These are phyloP conservation scores for Oceanodroma tethys DNA, from an alignment of 2,113 vertebrate genomes.

Conservation along the genomic window DNA sequence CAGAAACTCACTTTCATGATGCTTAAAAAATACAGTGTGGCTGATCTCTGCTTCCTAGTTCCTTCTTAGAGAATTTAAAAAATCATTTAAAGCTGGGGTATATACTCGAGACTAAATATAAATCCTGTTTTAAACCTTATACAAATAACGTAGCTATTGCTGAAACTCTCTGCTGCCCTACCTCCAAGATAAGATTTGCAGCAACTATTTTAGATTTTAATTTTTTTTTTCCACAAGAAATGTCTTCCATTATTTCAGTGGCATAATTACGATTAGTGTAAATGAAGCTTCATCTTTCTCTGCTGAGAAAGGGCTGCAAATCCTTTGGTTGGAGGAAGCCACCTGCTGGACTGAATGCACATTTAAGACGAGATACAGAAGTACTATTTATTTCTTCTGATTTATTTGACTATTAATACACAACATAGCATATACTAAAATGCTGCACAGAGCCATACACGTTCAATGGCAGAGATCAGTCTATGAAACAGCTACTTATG, in stretches of 20 bases:
- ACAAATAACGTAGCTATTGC: background rate
- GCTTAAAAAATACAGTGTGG: background rate
- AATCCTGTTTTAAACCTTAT: background rate
- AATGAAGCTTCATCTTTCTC: background rate
- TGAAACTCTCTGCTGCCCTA: background rate
- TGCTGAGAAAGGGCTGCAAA: background rate
- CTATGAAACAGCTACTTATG: background rate
- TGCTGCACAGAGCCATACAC: background rate
- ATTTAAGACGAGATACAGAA: background rate
- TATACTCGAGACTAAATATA: background rate
- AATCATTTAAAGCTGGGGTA: background rate
- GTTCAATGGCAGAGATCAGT: background rate
- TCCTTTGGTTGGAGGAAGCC: background rate
- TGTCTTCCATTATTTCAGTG: background rate
- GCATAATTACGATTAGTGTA: background rate
- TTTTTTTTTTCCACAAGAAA: fast-evolving
- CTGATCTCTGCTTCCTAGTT: background rate
- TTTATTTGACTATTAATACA: background rate
- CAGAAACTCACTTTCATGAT: background rate
- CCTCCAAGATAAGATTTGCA: background rate
- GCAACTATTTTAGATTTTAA: background rate
- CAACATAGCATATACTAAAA: background rate
- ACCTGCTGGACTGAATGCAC: slow-evolving; percentile 19
- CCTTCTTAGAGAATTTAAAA: background rate
- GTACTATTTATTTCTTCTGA: background rate